phyloP scores from a whole-genome alignment of 2,797 vertebrate genomes.

The Poecilia picta region DNA sequence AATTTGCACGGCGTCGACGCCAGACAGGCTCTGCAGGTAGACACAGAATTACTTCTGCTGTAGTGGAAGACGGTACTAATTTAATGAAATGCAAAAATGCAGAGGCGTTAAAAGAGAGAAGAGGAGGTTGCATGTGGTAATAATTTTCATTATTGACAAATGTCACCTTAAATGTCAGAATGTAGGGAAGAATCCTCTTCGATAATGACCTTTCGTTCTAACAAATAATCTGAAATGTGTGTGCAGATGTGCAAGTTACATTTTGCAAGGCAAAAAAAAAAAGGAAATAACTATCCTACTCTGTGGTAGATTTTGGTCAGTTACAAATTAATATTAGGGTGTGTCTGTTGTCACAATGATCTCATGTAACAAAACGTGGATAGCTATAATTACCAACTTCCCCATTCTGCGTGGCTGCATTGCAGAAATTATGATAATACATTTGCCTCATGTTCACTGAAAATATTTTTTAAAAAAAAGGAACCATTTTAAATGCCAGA shows the following conservation, averaged over 20 bases:
- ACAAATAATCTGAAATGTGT: not conserved
- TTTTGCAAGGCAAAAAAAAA: not conserved
- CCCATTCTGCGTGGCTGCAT: not conserved
- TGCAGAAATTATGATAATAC: not conserved
- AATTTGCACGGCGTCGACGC: not conserved
- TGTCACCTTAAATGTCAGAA: slow-evolving; percentile 9
- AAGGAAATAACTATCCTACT: not conserved
- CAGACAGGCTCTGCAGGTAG: not conserved
- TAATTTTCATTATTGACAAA: not conserved
- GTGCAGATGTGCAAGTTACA: not conserved
- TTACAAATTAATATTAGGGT: not conserved
- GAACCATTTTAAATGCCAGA: slow-evolving; percentile 7
- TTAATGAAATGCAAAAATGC: slow-evolving; percentile 1
- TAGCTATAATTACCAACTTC: slow-evolving; percentile 6
- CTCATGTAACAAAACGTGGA: slow-evolving; percentile 3
- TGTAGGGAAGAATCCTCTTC: not conserved
- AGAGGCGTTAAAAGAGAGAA: not conserved
- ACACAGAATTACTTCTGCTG: not conserved
- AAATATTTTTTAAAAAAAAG: not conserved
- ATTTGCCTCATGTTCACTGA: not conserved
- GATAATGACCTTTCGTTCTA: slow-evolving; percentile 1
- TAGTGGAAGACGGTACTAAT: not conserved
- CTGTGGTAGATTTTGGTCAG: not conserved
- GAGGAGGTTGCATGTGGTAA: not conserved
- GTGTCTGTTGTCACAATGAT: slow-evolving; percentile 16